Percentiles rank a stretch among this genome's conserved stretches.
Conservation (phyloP, 2,888 invertebrate genomes). For the Tanytarsus gracilentus region DNA sequence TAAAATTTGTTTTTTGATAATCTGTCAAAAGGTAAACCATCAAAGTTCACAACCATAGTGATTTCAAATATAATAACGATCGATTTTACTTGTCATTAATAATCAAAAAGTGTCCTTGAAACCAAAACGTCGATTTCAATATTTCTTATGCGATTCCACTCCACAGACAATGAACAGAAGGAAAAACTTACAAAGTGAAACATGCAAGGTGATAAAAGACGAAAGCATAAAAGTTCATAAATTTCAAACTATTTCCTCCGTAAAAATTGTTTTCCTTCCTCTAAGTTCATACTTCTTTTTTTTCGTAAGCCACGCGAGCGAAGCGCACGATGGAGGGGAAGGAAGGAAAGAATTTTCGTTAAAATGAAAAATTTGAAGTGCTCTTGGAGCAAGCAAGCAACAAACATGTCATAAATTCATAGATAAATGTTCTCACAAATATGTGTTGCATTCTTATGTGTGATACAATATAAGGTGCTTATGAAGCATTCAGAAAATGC, state of each 20-base stretch:
- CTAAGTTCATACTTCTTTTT: not conserved
- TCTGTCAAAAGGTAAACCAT: too few relatives aligned
- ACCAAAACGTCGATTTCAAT: slow-evolving; percentile 1
- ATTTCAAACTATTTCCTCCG: slow-evolving; percentile 24
- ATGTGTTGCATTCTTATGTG: slow-evolving; percentile 1
- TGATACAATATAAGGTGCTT: slow-evolving; percentile 11
- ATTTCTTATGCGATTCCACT: not conserved
- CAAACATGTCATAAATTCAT: slow-evolving; percentile 18
- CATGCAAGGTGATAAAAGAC: slow-evolving; percentile 25
- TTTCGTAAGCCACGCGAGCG: not conserved
- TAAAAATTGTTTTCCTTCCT: slow-evolving; percentile 10
- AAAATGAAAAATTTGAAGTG: not conserved
- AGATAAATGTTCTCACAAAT: slow-evolving; percentile 9
- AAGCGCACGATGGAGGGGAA: not conserved
- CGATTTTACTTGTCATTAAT: too few relatives aligned
- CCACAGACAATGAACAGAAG: not conserved
- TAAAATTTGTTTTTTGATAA: too few relatives aligned
- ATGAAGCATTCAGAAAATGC: slow-evolving; percentile 8
- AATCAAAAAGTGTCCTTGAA: slow-evolving; percentile 4
- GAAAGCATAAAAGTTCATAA: slow-evolving; percentile 13
- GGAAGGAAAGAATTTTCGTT: too few relatives aligned
- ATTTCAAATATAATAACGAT: too few relatives aligned
- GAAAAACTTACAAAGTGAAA: not conserved
- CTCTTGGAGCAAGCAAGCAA: not conserved
- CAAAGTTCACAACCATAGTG: too few relatives aligned